Evolutionary conservation across 2,113 vertebrate species (phyloP).

Genomic region (Centropus bengalensis): DNA sequence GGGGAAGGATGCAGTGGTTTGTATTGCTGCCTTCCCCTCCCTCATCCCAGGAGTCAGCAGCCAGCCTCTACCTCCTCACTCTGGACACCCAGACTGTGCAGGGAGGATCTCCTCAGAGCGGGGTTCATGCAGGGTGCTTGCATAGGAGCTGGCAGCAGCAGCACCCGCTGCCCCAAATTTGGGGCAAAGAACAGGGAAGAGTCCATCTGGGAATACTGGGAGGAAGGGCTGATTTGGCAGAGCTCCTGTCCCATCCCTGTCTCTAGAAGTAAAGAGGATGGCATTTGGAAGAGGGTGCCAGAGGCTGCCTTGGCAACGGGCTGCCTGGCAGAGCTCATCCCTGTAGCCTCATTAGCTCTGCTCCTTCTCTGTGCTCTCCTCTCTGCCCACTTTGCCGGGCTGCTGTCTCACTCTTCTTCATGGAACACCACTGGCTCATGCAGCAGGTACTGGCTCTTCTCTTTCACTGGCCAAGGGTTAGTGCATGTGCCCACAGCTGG

Average conservation of each 20-base stretch:
- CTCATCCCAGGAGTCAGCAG: neutral
- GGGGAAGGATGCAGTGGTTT: fast-evolving
- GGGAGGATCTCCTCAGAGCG: neutral
- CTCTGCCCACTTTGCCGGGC: neutral
- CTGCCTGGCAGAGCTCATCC: neutral
- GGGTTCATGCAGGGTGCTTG: neutral
- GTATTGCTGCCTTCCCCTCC: neutral
- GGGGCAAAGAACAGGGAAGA: neutral
- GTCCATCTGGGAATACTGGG: neutral
- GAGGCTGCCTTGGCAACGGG: neutral
- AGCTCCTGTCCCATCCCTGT: fast-evolving
- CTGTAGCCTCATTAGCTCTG: neutral
- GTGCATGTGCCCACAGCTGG: neutral
- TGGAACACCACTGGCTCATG: neutral
- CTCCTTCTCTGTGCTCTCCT: neutral
- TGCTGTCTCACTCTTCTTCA: neutral
- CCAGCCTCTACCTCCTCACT: neutral
- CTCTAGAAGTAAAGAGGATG: neutral
- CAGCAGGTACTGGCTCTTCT: neutral
- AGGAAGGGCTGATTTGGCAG: neutral
- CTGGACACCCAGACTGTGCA: neutral
- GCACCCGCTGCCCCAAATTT: neutral
- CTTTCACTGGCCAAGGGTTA: neutral
- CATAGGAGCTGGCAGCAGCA: neutral
- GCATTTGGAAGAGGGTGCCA: neutral